These are phyloP conservation scores for Platysternon megacephalum DNA, from an alignment of 2,113 vertebrate genomes.

Conservation along the genomic window DNA sequence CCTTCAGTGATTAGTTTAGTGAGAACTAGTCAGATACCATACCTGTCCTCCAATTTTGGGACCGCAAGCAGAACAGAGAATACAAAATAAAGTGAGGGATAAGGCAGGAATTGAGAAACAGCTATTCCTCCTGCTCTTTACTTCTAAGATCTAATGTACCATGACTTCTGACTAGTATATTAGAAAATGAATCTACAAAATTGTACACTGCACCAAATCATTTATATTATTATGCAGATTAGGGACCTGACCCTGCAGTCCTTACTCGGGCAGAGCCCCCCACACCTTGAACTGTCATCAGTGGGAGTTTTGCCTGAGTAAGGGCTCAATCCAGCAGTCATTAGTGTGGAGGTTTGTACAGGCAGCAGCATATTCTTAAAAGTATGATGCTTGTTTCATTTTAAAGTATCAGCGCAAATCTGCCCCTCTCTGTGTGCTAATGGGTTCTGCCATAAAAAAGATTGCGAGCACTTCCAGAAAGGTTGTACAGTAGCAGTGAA, in stretches of 20 bases:
- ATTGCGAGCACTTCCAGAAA: background rate
- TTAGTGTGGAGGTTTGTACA: background rate
- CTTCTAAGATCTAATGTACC: background rate
- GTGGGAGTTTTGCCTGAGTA: background rate
- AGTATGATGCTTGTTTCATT: background rate
- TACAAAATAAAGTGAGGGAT: background rate
- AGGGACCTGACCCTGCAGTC: background rate
- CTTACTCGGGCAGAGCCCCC: background rate
- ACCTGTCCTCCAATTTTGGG: background rate
- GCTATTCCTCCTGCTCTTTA: background rate
- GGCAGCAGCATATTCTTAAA: background rate
- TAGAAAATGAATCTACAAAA: background rate
- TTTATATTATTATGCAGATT: background rate
- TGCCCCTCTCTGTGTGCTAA: background rate
- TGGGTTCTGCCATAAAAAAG: background rate
- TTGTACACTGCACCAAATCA: background rate
- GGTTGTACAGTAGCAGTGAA: background rate
- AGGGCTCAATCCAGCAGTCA: background rate
- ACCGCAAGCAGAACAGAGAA: fast-evolving
- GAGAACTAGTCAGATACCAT: background rate
- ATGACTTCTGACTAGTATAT: background rate
- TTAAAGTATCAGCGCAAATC: background rate
- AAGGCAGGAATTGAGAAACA: background rate
- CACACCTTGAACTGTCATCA: background rate
- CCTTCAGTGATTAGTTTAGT: background rate